Evolutionary conservation across 1,140 invertebrate genomes (phyloP), one percentile per base, ranked within the genome.

Genomic region (Scaptomyza hsui): DNA sequence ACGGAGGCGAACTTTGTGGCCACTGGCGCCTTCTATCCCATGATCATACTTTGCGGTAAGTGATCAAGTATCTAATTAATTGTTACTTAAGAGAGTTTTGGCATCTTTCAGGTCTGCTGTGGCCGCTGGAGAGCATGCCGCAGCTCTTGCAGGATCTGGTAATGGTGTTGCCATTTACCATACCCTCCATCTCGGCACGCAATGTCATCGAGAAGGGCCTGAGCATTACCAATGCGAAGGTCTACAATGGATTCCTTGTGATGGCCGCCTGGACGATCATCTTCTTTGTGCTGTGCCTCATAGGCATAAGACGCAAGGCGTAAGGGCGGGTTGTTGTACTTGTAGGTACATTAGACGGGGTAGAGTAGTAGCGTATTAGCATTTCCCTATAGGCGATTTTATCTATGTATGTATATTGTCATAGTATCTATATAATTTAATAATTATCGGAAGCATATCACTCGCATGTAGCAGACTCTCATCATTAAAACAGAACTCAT

Each of bases 41-140:
- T 97, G 92, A 94, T 98, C 60, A 89, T 97, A 45, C 91, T 97
- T 0, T 95, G 95, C 89, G 97, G 97, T 97, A 92, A 92, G 93
- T 93, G 18, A 13, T 53, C 12, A 59, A 35, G 0, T 26, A 37
- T 6, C 2, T 2, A 10, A 16, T 19, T 1, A 18, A 1, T 12
- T 24, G 6, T n/a, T 9, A 6, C 13, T 29, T 6, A 12, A 47
- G 4, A 29, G 6, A 29, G 24, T 10, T 39, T 1, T 2, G 13
- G 3, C 18, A 37, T 12, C 12, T 24, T 64, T 81, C 91, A 96
- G 97, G 97, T 71, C 94, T 96, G n/a, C 93, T 98, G 13, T 98
- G 97, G 97, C 97, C 97, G 0, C 72, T 97, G n/a, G 96, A 98
- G 91, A 94, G 94, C 5, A 95, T 96, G 94, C 94, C 94, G 1